Evolutionary conservation across 1,140 invertebrate species (phyloP), one percentile per base, ranked within the genome.

Genomic region (Drosophila erecta): DNA sequence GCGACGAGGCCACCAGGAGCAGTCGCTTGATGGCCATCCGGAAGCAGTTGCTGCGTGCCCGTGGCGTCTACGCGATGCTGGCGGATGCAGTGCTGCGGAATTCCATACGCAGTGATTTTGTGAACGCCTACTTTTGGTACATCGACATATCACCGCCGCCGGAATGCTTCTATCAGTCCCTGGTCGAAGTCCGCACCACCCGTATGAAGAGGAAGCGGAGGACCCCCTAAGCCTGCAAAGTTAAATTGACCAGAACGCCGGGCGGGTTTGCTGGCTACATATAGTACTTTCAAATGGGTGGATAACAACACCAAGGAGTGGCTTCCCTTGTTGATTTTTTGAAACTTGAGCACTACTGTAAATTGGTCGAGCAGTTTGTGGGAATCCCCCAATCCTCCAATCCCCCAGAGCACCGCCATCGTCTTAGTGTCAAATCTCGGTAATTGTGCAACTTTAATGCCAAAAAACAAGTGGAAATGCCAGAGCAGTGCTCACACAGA

Each of bases 401-500:
- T 8, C 27, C 27, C 30, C 30, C 30, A 30, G 38, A 37, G 8
- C 35, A 41, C 55, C 27, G 20, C 56, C 62, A 58, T 49, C 55
- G 77, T 55, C 78, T 80, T 80, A 80, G 81, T 84, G 66, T 72
- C 66, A 79, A 87, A 87, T 87, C 83, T 84, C 79, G 55, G 84
- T 87, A 87, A 87, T 87, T 84, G 83, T 70, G 57, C 71, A 87
- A 89, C 84, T 87, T 89, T 79, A 79, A 71, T 73, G 72, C 79
- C 65, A 76, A 85, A 75, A 85, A 86, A 74, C 74, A 86, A 86
- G 78, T 81, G 78, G 77, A 80, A 77, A 41, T 80, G 67, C 60
- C 70, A 65, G 58, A 55, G 40, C n/a, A 41, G 40, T 43, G 20
- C 43, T 30, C 38, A 55, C 38, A 57, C 38, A 59, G 37, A 76